Conservation (phyloP, 92 coral and sea anemone genomes). For the Umimayanthus chanpuru region DNA sequence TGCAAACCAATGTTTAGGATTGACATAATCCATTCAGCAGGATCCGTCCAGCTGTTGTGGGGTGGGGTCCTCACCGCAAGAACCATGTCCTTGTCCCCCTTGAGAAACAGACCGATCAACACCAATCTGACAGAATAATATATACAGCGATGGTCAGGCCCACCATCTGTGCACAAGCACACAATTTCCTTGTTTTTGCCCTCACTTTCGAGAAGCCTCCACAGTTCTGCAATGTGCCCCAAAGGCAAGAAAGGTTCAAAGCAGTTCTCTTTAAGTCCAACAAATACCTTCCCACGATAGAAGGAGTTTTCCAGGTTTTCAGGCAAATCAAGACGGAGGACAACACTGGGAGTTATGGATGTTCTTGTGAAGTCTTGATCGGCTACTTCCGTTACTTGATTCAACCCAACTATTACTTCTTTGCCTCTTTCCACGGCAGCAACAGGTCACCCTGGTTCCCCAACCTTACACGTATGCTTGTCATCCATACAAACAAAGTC, state of each 20-base stretch:
- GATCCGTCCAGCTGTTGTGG: constrained; percentile 10
- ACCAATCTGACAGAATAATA: constrained; percentile 26
- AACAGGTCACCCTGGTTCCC: constrained; percentile 60
- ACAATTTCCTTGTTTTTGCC: constrained; percentile 14
- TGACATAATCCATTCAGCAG: background rate
- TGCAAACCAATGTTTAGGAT: background rate
- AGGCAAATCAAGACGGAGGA: background rate
- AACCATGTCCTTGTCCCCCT: constrained; percentile 15
- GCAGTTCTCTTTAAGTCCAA: constrained; percentile 29
- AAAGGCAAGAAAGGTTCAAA: constrained; percentile 27
- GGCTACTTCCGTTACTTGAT: constrained; percentile 53
- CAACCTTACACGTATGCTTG: constrained; percentile 64
- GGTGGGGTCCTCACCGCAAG: constrained; percentile 24
- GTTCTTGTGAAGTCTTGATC: constrained; percentile 67
- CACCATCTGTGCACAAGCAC: constrained; percentile 29
- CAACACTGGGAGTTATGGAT: constrained; percentile 48
- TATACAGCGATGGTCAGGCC: constrained; percentile 37
- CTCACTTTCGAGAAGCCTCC: background rate
- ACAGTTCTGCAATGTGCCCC: constrained; percentile 28
- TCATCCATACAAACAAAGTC: constrained; percentile 63
- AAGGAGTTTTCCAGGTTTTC: constrained; percentile 17
- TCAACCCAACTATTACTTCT: constrained; percentile 53
- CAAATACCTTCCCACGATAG: constrained; percentile 33
- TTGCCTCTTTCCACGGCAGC: constrained; percentile 69
- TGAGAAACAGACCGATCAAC: constrained; percentile 21